Evolutionary conservation across 1,140 invertebrate species (phyloP).

Genomic region (Lordiphosa clarofinis): DNA sequence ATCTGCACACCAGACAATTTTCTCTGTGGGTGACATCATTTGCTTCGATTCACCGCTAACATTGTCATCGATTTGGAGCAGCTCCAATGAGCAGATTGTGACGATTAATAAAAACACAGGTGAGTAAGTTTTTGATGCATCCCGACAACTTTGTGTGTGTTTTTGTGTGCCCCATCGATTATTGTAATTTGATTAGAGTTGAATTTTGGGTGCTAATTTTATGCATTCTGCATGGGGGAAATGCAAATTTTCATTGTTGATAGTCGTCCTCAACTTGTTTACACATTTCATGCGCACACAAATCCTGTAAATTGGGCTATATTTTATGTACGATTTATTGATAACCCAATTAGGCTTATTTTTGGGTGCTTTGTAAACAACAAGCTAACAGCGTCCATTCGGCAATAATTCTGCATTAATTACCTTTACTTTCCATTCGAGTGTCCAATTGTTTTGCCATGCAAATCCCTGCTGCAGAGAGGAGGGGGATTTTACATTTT

Average conservation of each 20-base stretch:
- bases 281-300: constrained; percentile 10
- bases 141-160: constrained; percentile 1
- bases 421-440: constrained; percentile 16
- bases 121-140: constrained; percentile 40
- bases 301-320: constrained; percentile 38
- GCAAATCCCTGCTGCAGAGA: no score
- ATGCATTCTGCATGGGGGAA: neutral
- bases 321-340: constrained; percentile 52
- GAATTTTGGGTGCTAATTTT: constrained; percentile 35
- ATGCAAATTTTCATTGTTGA: neutral
- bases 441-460: constrained; percentile 5
- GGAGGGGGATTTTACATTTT: no score
- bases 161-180: constrained; percentile 8
- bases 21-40: constrained; percentile 82
- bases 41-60: constrained; percentile 80
- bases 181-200: constrained; percentile 31
- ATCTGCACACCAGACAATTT: constrained; percentile 75
- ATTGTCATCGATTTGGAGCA: constrained; percentile 73
- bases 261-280: constrained; percentile 8
- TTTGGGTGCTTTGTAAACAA: constrained; percentile 29
- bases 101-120: constrained; percentile 70
- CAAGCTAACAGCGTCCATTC: constrained; percentile 7
- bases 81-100: constrained; percentile 75
- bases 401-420: constrained; percentile 41
- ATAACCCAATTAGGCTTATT: constrained; percentile 54